Base-by-base conservation (phyloP, 2,888 invertebrate genomes). In the Odontothrips loti region DNA sequence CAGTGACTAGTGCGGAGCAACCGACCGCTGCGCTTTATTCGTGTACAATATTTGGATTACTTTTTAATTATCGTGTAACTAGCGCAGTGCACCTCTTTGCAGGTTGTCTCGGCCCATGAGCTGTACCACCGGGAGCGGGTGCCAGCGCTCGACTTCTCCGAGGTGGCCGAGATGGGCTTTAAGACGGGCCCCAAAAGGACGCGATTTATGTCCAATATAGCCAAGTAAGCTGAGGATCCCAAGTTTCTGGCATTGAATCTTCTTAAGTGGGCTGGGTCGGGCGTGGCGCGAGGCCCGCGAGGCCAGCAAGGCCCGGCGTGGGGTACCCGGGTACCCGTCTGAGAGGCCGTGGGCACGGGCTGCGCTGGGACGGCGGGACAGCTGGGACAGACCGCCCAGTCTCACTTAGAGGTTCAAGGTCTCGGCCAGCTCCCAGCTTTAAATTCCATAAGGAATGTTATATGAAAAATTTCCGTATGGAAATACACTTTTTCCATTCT, bases 141-240 rank as follows among this genome's bases (percentile, higher is more conserved):
- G 82, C 92, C 93, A 20, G 89, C 93, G 6, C 86, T 96, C 84
- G 92, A 91, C 85, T 96, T 96, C 87, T 91, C 95, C 0, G 93
- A 94, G 85, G 95, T 96, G 9, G 92, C 94, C 34, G 94, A 93
- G 86, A 90, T 90, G 83, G 91, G 94, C 11, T 94, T 96, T 85
- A 90, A 91, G 83, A 93, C 93, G 29, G 95, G 96, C 20, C 95
- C 95, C 0, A 86, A 89, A 82, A 86, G 88, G 68, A 86, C 94
- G 80, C 89, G 92, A 84, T 90, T 89, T 83, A 91, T 90, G 81
- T 80, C 34, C 80, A 84, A 83, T 82, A 79, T 75, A 75, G 68
- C 68, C 68, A 75, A 75, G 68, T 75, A 75, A 75, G 58, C n/a
- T 15, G 58, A 6, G n/a, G 20, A 43, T 4, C 34, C 34, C 34